Conservation (phyloP, 2,797 vertebrate species). For the Rallus crepitans region DNA sequence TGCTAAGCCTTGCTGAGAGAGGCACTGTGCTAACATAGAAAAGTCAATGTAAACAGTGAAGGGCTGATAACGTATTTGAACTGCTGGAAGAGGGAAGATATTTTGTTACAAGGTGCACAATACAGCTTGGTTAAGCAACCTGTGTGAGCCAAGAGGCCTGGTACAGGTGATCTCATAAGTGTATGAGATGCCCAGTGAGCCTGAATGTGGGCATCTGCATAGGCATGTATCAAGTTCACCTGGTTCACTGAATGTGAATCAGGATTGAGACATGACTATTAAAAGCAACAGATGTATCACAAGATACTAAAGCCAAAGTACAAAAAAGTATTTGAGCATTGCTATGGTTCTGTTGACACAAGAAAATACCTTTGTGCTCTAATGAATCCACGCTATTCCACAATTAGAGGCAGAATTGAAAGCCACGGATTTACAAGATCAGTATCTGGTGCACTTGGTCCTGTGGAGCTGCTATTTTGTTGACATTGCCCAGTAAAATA, state of each 20-base stretch:
- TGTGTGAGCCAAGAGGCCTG: not conserved
- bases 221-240: conserved; percentile 4
- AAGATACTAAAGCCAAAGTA: conserved; percentile 26
- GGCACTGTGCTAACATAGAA: not conserved
- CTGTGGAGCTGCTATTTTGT: not conserved
- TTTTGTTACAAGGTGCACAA: not conserved
- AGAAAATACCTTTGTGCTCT: conserved; percentile 65
- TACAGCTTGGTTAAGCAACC: not conserved
- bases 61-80: not conserved
- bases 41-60: not conserved
- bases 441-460: conserved; percentile 10
- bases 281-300: conserved; percentile 29
- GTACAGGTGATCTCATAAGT: not conserved
- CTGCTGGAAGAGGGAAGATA: not conserved
- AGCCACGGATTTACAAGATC: not conserved
- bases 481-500: not conserved
- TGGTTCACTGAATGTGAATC: conserved; percentile 50
- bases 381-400: conserved; percentile 1
- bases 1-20: not conserved
- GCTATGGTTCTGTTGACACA: conserved; percentile 35
- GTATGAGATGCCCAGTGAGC: not conserved
- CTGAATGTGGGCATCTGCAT: not conserved
- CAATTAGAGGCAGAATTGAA: not conserved
- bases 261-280: conserved; percentile 9
- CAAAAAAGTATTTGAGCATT: conserved; percentile 31